Conservation (phyloP, 2,888 invertebrate species). For the Microplitis deprimator region DNA sequence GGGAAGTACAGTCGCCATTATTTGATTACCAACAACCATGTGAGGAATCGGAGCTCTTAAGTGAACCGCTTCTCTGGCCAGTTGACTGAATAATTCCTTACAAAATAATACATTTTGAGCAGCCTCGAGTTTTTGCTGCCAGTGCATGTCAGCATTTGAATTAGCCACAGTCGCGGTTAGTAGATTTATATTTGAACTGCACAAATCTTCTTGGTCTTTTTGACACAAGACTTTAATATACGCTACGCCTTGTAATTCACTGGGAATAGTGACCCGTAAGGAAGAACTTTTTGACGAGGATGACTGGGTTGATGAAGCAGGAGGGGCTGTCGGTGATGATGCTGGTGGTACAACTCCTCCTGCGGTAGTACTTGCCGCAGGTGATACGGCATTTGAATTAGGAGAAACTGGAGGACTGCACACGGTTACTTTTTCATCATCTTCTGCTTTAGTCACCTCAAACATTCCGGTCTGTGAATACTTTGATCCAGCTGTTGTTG, state of each 20-base stretch:
- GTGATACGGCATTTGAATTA: conserved; percentile 71
- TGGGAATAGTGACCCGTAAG: conserved; percentile 91
- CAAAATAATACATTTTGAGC: conserved; percentile 98
- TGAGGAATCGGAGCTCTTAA: conserved; percentile 94
- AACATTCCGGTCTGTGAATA: conserved; percentile 95
- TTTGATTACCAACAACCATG: conserved; percentile 97
- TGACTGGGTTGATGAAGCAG: background rate
- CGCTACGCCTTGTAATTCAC: conserved; percentile 94
- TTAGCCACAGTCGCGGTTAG: conserved; percentile 83
- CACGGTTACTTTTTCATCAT: conserved; percentile 74
- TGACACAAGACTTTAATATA: conserved; percentile 96
- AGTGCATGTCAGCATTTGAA: conserved; percentile 84
- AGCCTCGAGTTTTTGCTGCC: conserved; percentile 97
- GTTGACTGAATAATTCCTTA: conserved; percentile 93
- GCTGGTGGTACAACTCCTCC: conserved; percentile 4
- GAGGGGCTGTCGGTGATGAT: background rate
- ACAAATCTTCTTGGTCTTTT: conserved; percentile 93
- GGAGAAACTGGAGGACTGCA: conserved; percentile 74
- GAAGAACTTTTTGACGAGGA: conserved; percentile 78
- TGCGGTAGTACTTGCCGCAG: background rate
- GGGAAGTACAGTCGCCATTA: conserved; percentile 94
- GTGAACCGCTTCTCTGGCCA: conserved; percentile 96
- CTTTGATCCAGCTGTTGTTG: conserved; percentile 85
- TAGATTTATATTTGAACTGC: conserved; percentile 86
- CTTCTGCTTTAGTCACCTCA: conserved; percentile 95